Percentiles rank a stretch among this genome's conserved stretches.
Conservation (phyloP, 2,797 vertebrate species). For the Tauraco hartlaubi region DNA sequence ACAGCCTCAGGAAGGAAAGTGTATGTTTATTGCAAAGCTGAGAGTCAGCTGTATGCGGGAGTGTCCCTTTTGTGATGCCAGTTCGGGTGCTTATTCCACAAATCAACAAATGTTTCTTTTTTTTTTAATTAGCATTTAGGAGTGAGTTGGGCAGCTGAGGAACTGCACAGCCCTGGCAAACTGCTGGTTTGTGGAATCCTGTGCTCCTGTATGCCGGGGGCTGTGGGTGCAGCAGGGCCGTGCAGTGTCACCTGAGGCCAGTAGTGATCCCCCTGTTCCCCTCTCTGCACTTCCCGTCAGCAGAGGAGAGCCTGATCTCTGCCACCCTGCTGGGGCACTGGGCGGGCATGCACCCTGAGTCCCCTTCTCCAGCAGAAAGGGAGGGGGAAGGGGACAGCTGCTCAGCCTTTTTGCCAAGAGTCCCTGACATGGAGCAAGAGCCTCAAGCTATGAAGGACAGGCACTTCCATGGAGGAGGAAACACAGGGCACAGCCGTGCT, state of each 20-base stretch:
- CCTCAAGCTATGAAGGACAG: not conserved
- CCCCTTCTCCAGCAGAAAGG: not conserved
- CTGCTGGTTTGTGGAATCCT: fast-evolving
- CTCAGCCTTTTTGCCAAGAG: not conserved
- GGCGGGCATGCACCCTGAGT: fast-evolving
- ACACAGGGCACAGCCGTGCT: fast-evolving
- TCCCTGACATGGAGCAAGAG: not conserved
- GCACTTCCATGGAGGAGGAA: not conserved
- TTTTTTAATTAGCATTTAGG: not conserved
- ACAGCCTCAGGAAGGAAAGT: not conserved
- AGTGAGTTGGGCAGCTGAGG: fast-evolving
- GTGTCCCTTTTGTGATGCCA: not conserved
- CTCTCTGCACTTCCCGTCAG: not conserved
- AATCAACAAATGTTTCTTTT: not conserved
- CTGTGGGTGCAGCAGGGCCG: not conserved
- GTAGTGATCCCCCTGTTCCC: not conserved
- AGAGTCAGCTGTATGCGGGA: not conserved
- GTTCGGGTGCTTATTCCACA: not conserved
- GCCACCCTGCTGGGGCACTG: not conserved
- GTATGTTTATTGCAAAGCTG: not conserved
- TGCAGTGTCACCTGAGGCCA: fast-evolving
- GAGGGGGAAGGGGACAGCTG: not conserved
- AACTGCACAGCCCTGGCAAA: fast-evolving
- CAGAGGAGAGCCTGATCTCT: not conserved
- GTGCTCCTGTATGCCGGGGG: no score